Evolutionary conservation across 1,140 invertebrate species (phyloP).

Genomic region (Brachionus rubens): DNA sequence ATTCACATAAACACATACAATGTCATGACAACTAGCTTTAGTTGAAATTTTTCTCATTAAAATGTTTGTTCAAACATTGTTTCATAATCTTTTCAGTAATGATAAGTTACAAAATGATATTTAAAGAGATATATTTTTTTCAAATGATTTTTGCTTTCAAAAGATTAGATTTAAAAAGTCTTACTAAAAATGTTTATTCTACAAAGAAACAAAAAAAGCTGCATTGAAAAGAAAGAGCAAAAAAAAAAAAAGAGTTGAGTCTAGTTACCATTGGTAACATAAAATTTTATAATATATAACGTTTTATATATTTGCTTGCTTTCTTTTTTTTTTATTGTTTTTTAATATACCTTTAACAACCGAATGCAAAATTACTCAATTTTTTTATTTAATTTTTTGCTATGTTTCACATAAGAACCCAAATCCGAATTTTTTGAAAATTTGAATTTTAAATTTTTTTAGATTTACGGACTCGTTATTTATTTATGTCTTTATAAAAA

Average conservation of each 20-base stretch:
- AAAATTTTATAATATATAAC: neutral
- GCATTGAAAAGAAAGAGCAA: too few species aligned
- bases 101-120: neutral
- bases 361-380: constrained; percentile 39
- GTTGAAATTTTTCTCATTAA: too few species aligned
- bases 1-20: neutral
- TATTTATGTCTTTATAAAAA: neutral
- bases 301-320: constrained; percentile 2
- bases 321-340: constrained; percentile 35
- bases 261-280: constrained; percentile 38
- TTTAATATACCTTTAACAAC: constrained; percentile 42
- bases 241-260: neutral
- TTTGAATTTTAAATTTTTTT: constrained; percentile 35
- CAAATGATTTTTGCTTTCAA: too few species aligned
- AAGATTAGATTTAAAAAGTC: too few species aligned
- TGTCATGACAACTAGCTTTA: constrained; percentile 17
- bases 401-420: neutral
- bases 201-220: too few species aligned
- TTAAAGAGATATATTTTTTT: neutral
- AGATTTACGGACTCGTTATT: neutral
- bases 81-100: neutral
- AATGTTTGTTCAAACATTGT: too few species aligned
- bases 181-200: too few species aligned
- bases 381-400: neutral
- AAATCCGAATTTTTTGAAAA: constrained; percentile 7